Evolutionary conservation across 2,797 vertebrate genomes (phyloP), one percentile per base, ranked within the genome.

Genomic region (Crenuchus spilurus): DNA sequence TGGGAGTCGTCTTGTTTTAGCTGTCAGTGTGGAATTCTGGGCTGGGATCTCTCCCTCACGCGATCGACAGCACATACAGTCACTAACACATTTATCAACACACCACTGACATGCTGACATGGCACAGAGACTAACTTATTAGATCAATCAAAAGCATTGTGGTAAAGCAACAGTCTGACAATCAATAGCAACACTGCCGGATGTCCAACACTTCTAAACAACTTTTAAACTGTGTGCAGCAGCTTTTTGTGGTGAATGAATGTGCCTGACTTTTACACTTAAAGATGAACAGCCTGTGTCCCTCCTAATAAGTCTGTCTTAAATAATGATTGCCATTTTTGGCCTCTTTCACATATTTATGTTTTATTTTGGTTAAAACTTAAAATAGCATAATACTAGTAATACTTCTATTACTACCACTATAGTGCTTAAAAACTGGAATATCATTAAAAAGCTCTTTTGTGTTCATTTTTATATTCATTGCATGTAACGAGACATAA

Each of bases 11-110:
- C 10, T 73, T 48, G 75, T 74, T 49, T 73, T 84, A 78, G 88
- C 88, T 88, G 89, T 90, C 86, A 82, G 74, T 82, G 72, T 84
- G 84, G 86, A 89, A 88, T 89, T 85, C 83, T 70, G 76, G 33
- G 75, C 51, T 67, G 64, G 54, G 39, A 68, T 73, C 39, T 1
- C 37, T 74, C 64, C 30, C 46, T 76, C 62, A 60, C 77, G 55
- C 54, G 18, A 67, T 26, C 42, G 20, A 65, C 61, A 33, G 57
- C 48, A 54, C 3, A 1, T 44, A 54, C 51, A 13, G 48, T 44
- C 57, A 75, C 57, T 20, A 68, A 58, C 42, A 60, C 41, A 55
- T 62, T 73, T 37, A 72, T 69, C 64, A 73, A 35, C 33, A 26
- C 55, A 48, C 33, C 8, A 8, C 26, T 31, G 18, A 63, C 42